A percentile compares a stretch with the other conserved stretches of the same genome.
These are phyloP conservation scores for Drosophila nr. perissopoda DNA, from an alignment of 2,888 invertebrate species.

Conservation along the genomic window DNA sequence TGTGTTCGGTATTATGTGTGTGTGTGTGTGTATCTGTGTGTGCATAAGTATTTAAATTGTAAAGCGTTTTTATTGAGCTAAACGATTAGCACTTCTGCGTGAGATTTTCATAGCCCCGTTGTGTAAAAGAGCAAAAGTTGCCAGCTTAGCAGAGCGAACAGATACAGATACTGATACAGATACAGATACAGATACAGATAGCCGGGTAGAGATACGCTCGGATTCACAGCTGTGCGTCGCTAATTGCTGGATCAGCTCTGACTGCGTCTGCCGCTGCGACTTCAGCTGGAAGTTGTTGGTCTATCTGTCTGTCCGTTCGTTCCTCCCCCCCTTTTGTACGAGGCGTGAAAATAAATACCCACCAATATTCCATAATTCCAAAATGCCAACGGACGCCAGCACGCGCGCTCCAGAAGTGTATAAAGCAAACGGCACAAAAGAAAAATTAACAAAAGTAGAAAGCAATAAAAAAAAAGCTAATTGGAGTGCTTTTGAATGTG, in stretches of 20 bases:
- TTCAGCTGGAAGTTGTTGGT: slow-evolving; percentile 19
- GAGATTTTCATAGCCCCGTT: slow-evolving; percentile 58
- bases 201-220: slow-evolving; percentile 8
- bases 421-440: slow-evolving; percentile 16
- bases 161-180: slow-evolving; percentile 16
- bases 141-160: slow-evolving; percentile 17
- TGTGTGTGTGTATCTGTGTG: not conserved
- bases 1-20: slow-evolving; percentile 8
- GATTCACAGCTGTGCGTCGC: slow-evolving; percentile 40
- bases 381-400: slow-evolving; percentile 53
- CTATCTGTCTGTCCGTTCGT: not conserved
- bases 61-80: slow-evolving; percentile 74
- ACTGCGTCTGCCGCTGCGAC: slow-evolving; percentile 14
- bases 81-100: slow-evolving; percentile 76
- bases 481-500: not conserved
- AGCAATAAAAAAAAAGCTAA: slow-evolving; percentile 11
- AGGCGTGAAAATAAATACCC: slow-evolving; percentile 57
- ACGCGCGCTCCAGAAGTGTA: slow-evolving; percentile 54
- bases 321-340: slow-evolving; percentile 23
- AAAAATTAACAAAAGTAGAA: slow-evolving; percentile 13
- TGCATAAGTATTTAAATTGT: slow-evolving; percentile 59
- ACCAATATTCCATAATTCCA: slow-evolving; percentile 31
- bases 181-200: slow-evolving; percentile 9
- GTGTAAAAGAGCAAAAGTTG: slow-evolving; percentile 34
- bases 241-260: slow-evolving; percentile 67